These are phyloP conservation scores for Rhorus exstirpatorius DNA, from an alignment of 2,888 invertebrate species.

Conservation along the genomic window DNA sequence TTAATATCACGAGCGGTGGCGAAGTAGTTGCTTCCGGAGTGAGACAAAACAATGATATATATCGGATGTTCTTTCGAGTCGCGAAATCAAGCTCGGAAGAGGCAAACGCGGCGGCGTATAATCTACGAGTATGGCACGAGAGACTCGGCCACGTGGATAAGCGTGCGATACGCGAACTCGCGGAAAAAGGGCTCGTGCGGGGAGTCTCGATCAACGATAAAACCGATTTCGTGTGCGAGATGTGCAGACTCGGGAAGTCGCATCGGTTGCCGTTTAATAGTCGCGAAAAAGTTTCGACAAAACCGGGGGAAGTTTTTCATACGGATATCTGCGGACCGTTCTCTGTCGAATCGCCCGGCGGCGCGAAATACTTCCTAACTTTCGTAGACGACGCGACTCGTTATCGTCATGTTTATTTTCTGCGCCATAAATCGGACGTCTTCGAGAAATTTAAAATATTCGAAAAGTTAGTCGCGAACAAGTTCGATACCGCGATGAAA, in stretches of 20 bases:
- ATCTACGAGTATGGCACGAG: constrained; percentile 61
- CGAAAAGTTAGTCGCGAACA: constrained; percentile 58
- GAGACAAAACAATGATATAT: constrained; percentile 71
- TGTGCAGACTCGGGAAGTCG: constrained; percentile 39
- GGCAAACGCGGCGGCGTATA: constrained; percentile 43
- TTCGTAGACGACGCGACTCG: constrained; percentile 73
- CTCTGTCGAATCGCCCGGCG: constrained; percentile 69
- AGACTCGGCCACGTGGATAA: constrained; percentile 65
- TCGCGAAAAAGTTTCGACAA: constrained; percentile 18
- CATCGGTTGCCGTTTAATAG: constrained; percentile 57
- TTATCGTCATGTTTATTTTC: constrained; percentile 71
- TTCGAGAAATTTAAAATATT: constrained; percentile 67
- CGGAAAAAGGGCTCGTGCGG: constrained; percentile 37
- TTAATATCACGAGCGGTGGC: constrained; percentile 43
- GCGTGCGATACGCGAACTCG: constrained; percentile 27
- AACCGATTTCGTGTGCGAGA: constrained; percentile 34
- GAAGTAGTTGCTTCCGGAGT: constrained; percentile 64
- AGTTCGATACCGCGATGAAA: constrained; percentile 57
- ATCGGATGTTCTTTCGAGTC: constrained; percentile 69
- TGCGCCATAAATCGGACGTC: constrained; percentile 65
- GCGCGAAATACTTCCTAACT: constrained; percentile 70
- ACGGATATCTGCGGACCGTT: constrained; percentile 75
- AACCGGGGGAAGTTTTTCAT: constrained; percentile 54
- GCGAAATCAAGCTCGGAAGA: constrained; percentile 16
- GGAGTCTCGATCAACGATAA: background rate